phyloP scores from a whole-genome alignment of 2,888 invertebrate species.

The Salpingus planirostris region DNA sequence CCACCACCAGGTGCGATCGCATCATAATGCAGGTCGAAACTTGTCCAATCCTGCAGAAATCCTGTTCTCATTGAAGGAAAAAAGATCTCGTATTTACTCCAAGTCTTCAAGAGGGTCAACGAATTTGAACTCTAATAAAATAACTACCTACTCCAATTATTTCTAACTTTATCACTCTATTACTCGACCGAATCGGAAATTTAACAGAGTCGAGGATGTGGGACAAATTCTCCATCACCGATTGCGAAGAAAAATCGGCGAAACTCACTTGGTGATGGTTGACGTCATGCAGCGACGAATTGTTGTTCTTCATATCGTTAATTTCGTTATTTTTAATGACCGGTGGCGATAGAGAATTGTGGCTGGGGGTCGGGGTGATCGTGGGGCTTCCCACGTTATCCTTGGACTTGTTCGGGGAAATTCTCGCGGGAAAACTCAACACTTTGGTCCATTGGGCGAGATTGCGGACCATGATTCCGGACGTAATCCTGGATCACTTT shows the following conservation, averaged over 20 bases:
- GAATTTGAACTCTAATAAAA: too few relatives aligned
- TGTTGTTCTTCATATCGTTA: slow-evolving; percentile 37
- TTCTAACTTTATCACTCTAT: too few relatives aligned
- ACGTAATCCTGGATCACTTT: slow-evolving; percentile 5
- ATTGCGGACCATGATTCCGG: slow-evolving; percentile 66
- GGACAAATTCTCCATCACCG: too few relatives aligned
- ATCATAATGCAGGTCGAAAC: slow-evolving; percentile 12
- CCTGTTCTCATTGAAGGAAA: too few relatives aligned
- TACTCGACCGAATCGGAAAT: too few relatives aligned
- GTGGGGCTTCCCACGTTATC: slow-evolving; percentile 53
- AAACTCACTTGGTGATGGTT: slow-evolving; percentile 36
- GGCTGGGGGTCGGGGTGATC: slow-evolving; percentile 55
- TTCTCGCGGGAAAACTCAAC: slow-evolving; percentile 77
- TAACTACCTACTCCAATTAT: too few relatives aligned
- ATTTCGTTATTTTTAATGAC: slow-evolving; percentile 35
- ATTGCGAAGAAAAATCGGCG: too few relatives aligned
- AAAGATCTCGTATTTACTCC: too few relatives aligned
- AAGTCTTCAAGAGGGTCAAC: too few relatives aligned
- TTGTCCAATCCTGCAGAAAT: slow-evolving; percentile 21
- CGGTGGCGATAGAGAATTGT: slow-evolving; percentile 32
- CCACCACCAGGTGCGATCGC: too few relatives aligned
- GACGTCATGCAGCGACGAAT: slow-evolving; percentile 32
- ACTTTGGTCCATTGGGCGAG: slow-evolving; percentile 87
- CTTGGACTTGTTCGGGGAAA: slow-evolving; percentile 74
- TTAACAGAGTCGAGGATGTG: too few relatives aligned